These are phyloP conservation scores for Heliconius ismenius DNA, from an alignment of 2,888 invertebrate species.

Conservation along the genomic window DNA sequence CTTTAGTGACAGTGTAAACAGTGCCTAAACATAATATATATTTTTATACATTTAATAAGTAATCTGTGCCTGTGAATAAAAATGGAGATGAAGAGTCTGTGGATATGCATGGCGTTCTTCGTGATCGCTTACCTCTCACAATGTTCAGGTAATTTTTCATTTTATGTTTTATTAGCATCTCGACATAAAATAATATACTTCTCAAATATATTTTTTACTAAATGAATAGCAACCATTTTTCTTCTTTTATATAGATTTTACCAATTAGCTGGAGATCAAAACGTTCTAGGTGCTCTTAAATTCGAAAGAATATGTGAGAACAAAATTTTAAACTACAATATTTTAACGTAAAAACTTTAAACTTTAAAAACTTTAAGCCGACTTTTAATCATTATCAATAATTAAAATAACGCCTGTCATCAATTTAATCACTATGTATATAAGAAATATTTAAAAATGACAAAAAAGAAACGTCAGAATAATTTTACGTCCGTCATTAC, in stretches of 20 bases:
- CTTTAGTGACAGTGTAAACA: conserved; percentile 67
- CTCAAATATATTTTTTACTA: not conserved
- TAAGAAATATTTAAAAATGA: not conserved
- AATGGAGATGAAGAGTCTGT: conserved; percentile 68
- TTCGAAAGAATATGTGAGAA: no score
- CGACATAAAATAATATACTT: not conserved
- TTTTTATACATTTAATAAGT: conserved; percentile 47
- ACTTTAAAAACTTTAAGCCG: no score
- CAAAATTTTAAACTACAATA: no score
- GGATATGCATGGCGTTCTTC: conserved; percentile 59
- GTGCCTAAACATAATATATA: conserved; percentile 52
- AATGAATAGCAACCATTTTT: not conserved
- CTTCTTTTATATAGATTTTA: no score
- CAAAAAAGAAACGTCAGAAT: not conserved
- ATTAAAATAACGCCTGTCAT: not conserved
- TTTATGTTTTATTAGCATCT: not conserved
- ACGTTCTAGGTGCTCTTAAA: no score
- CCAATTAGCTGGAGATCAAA: no score
- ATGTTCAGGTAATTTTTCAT: conserved; percentile 64
- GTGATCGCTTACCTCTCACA: conserved; percentile 59
- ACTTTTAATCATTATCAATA: not conserved
- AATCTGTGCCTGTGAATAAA: conserved; percentile 43
- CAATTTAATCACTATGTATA: not conserved
- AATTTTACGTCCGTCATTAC: conserved; percentile 7
- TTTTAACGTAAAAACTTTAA: no score